A percentile compares a stretch with the other conserved stretches of the same genome.
phyloP scores from a whole-genome alignment of 2,113 vertebrate genomes.

The Phocoena sinus region DNA sequence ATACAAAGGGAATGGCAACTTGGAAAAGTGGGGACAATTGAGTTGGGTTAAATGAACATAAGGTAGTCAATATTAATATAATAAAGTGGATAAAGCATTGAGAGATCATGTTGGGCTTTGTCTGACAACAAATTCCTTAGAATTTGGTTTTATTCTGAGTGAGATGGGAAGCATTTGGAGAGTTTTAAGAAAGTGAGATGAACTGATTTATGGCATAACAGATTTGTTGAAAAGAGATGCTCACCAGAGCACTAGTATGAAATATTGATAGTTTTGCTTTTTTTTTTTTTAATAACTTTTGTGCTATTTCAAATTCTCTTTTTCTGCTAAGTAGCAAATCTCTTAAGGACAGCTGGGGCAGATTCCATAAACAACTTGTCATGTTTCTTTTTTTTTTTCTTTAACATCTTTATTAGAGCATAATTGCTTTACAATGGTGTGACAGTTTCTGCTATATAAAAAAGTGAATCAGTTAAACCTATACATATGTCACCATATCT shows the following conservation, averaged over 20 bases:
- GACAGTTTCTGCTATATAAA: no score
- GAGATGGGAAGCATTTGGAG: neutral
- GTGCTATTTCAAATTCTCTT: neutral
- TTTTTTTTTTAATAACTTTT: neutral
- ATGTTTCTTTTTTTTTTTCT: neutral
- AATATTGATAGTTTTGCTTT: neutral
- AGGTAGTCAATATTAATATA: neutral
- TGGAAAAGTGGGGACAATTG: neutral
- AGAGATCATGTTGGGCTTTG: neutral
- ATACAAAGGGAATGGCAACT: neutral
- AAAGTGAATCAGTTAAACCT: no score
- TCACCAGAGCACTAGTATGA: neutral
- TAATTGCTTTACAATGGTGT: no score
- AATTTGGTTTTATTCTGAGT: neutral
- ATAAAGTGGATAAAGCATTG: neutral
- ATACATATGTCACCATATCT: no score
- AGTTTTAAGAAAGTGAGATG: neutral
- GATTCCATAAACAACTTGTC: neutral
- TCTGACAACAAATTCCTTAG: neutral
- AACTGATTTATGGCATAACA: neutral
- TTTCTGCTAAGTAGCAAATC: neutral
- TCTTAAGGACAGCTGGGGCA: neutral
- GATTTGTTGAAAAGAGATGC: neutral
- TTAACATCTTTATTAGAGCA: no score
- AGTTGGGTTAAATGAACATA: neutral